phyloP scores from a whole-genome alignment of 2,797 vertebrate genomes.

The Cephalopachus bancanus region DNA sequence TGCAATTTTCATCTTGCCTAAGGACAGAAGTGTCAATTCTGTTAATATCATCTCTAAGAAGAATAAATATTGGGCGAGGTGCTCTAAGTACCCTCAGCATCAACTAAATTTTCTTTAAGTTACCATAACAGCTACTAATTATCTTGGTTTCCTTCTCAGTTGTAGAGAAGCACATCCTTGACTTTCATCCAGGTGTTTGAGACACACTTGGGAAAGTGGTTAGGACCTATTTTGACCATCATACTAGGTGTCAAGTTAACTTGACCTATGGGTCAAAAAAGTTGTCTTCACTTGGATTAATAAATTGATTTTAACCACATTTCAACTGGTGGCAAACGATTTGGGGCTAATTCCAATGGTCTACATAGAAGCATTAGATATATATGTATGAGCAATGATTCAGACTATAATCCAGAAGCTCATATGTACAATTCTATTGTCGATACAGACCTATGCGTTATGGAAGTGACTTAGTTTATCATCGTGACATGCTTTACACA shows the following conservation, averaged over 20 bases:
- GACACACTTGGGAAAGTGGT: background rate
- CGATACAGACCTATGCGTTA: background rate
- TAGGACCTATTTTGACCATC: background rate
- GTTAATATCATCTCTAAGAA: background rate
- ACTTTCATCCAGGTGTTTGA: background rate
- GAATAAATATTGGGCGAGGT: background rate
- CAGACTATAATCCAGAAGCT: background rate
- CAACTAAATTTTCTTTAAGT: background rate
- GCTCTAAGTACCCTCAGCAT: background rate
- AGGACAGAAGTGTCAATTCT: background rate
- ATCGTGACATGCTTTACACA: background rate
- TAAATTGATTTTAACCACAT: background rate
- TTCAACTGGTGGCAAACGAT: background rate
- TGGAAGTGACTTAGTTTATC: background rate
- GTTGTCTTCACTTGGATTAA: conserved; percentile 25
- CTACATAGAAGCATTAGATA: background rate
- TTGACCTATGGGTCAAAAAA: background rate
- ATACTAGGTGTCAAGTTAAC: background rate
- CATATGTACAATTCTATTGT: background rate
- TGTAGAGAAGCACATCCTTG: background rate
- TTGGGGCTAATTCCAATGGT: background rate
- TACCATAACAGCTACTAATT: background rate
- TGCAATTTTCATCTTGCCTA: background rate
- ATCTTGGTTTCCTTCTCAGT: background rate
- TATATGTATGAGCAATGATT: background rate